These are phyloP conservation scores for Masticophis lateralis DNA, from an alignment of 2,797 vertebrate genomes.

Conservation along the genomic window DNA sequence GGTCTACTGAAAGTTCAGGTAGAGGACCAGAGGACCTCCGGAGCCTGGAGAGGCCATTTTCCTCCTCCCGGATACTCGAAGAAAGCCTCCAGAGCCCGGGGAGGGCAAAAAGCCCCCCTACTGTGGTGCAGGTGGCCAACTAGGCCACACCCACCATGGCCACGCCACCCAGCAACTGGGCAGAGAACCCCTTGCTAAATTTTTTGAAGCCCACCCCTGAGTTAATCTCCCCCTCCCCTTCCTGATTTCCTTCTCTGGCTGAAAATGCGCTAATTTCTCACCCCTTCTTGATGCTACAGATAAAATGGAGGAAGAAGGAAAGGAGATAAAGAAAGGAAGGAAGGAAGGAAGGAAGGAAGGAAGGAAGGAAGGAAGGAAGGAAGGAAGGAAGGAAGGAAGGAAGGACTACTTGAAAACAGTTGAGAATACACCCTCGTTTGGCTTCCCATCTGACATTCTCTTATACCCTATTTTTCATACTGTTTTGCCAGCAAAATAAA, in stretches of 20 bases:
- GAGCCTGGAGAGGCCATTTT: too few species aligned
- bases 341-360: too few species aligned
- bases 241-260: not conserved
- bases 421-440: constrained; percentile 54
- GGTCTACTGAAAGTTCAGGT: too few species aligned
- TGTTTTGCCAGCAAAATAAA: not conserved
- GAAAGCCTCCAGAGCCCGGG: too few species aligned
- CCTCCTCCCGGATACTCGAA: too few species aligned
- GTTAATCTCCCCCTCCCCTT: not conserved
- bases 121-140: too few species aligned
- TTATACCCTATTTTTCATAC: constrained; percentile 36
- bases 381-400: not conserved
- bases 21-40: too few species aligned
- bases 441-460: constrained; percentile 58
- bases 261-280: not conserved
- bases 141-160: too few species aligned
- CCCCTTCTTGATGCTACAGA: constrained; percentile 12
- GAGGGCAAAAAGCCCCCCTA: too few species aligned
- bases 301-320: not conserved
- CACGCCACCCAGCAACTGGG: too few species aligned
- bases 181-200: too few species aligned
- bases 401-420: constrained; percentile 39
- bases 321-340: not conserved
- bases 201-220: too few species aligned
- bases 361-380: not conserved